Percentiles rank a stretch among this genome's conserved stretches.
These are phyloP conservation scores for Myrmecophaga tridactyla DNA, from an alignment of 2,113 vertebrate genomes.

Conservation along the genomic window DNA sequence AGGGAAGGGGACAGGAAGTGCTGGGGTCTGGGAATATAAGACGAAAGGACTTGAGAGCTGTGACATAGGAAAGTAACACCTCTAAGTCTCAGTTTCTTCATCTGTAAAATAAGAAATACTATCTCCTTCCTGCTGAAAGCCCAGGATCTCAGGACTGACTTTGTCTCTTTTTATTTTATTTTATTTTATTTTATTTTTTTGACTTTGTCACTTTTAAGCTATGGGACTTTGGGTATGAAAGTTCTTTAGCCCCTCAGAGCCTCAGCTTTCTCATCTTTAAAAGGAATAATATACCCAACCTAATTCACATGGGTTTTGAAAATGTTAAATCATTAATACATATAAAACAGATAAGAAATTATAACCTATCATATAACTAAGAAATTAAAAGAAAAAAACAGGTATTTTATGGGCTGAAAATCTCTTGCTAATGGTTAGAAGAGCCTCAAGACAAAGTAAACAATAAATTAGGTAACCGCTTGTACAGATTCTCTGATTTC, in stretches of 20 bases:
- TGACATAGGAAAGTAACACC: neutral
- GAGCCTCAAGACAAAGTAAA: neutral
- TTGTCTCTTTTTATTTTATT: neutral
- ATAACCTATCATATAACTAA: conserved; percentile 15
- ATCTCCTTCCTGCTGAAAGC: neutral
- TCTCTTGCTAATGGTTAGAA: neutral
- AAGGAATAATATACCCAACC: neutral
- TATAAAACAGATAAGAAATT: conserved; percentile 30
- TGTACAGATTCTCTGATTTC: neutral
- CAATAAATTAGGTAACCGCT: neutral
- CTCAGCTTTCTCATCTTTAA: conserved; percentile 25
- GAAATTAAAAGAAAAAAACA: neutral
- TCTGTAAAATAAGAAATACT: conserved; percentile 20
- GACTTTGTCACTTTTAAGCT: neutral
- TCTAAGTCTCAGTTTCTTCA: conserved; percentile 2
- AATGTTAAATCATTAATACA: conserved; percentile 1
- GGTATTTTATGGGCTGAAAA: neutral
- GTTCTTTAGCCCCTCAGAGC: neutral
- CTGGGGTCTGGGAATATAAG: neutral
- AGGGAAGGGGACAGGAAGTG: neutral
- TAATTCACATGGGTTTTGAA: conserved; percentile 4
- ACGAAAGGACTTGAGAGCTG: neutral
- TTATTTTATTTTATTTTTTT: too few relatives aligned
- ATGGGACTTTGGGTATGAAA: neutral
- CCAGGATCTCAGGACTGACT: neutral